Conservation (phyloP, 2,797 vertebrate species). For the Manis crassicaudata region DNA sequence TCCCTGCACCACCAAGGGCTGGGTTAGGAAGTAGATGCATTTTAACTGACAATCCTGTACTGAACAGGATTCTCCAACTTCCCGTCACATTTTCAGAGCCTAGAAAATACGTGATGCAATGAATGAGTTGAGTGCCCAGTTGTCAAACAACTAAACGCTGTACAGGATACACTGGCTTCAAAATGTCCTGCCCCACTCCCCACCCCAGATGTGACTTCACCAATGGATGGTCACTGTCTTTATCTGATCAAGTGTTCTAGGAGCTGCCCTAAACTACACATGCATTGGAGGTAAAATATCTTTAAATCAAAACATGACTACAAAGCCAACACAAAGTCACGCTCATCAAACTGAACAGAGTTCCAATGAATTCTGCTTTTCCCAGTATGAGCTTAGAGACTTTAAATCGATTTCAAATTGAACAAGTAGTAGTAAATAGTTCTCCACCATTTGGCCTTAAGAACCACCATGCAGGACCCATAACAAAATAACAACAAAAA, state of each 20-base stretch:
- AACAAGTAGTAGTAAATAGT: not conserved
- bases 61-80: not conserved
- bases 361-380: conserved; percentile 2
- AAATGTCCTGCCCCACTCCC: not conserved
- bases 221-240: not conserved
- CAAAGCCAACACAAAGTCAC: not conserved
- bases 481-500: conserved; percentile 25
- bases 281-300: not conserved
- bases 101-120: conserved; percentile 22
- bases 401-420: conserved; percentile 53
- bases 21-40: not conserved
- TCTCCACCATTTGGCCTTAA: not conserved
- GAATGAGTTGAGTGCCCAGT: not conserved
- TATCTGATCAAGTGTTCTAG: not conserved
- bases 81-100: not conserved
- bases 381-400: not conserved
- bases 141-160: not conserved
- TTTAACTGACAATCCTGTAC: not conserved
- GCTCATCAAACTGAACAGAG: not conserved
- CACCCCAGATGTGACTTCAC: not conserved
- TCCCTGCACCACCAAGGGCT: not conserved
- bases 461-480: not conserved
- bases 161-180: not conserved
- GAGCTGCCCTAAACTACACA: not conserved
- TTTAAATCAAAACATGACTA: not conserved